A percentile compares a stretch with the other conserved stretches of the same genome.
Evolutionary conservation across 2,888 invertebrate species (phyloP).

Genomic region (Thymelicus acteon): DNA sequence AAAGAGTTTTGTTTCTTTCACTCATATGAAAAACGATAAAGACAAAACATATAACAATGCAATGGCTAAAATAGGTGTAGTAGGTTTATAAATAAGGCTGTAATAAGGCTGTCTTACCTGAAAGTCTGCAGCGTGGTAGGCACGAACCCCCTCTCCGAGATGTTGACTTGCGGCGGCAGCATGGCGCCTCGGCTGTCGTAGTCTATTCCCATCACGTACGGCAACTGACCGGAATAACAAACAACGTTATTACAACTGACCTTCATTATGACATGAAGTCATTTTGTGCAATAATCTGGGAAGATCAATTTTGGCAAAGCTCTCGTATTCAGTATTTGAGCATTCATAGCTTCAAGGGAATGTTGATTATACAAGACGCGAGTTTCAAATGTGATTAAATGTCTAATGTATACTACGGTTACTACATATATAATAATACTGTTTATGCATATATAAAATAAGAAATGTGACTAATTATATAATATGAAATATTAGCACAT

Average conservation of each 20-base stretch:
- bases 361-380: neutral
- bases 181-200: constrained; percentile 92
- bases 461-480: too few relatives aligned
- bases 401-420: too few relatives aligned
- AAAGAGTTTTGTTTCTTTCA: too few relatives aligned
- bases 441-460: too few relatives aligned
- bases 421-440: too few relatives aligned
- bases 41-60: too few relatives aligned
- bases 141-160: constrained; percentile 91
- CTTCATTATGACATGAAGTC: constrained; percentile 14
- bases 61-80: too few relatives aligned
- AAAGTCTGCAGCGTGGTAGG: constrained; percentile 91
- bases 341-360: neutral
- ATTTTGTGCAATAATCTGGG: neutral
- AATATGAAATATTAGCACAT: too few relatives aligned
- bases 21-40: too few relatives aligned
- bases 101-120: constrained; percentile 69
- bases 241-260: constrained; percentile 41
- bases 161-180: constrained; percentile 92
- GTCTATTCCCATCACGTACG: constrained; percentile 91
- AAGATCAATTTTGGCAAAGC: neutral
- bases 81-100: neutral
- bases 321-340: neutral
- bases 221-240: constrained; percentile 82
- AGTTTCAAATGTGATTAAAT: neutral